Evolutionary conservation across 2,797 vertebrate species (phyloP).

Genomic region (Gorsachius magnificus): DNA sequence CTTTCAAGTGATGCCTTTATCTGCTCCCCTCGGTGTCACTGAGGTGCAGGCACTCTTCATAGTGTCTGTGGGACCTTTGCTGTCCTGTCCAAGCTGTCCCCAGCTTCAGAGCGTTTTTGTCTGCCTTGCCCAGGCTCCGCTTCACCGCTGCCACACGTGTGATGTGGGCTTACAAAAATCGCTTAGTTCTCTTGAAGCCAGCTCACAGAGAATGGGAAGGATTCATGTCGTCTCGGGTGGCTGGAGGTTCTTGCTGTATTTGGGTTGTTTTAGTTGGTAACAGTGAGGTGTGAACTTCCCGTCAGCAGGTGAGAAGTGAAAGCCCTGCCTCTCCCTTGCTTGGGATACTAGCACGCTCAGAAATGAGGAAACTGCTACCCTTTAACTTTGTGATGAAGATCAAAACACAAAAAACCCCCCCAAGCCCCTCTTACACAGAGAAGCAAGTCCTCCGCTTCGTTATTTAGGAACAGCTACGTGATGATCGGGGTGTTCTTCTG

Average conservation of each 20-base stretch:
- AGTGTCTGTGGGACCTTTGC: neutral
- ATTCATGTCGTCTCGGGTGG: neutral
- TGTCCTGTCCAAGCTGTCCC: neutral
- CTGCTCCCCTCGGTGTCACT: neutral
- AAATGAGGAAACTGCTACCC: neutral
- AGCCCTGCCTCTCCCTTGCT: neutral
- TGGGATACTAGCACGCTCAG: neutral
- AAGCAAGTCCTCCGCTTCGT: neutral
- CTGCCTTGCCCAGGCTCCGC: neutral
- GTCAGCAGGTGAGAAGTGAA: constrained; percentile 41
- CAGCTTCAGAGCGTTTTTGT: neutral
- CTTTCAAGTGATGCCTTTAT: neutral
- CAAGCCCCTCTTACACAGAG: neutral
- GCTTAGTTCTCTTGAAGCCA: neutral
- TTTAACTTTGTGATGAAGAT: neutral
- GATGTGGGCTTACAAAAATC: neutral
- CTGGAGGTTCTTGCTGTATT: neutral
- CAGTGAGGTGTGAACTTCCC: neutral
- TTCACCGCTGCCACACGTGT: neutral
- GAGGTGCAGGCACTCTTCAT: neutral
- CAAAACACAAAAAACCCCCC: neutral
- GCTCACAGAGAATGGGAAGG: neutral
- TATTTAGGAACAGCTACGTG: neutral
- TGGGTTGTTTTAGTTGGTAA: neutral
- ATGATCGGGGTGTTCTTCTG: neutral